A percentile compares a stretch with the other conserved stretches of the same genome.
phyloP scores from a whole-genome alignment of 2,113 vertebrate genomes.

The Piprites chloris region DNA sequence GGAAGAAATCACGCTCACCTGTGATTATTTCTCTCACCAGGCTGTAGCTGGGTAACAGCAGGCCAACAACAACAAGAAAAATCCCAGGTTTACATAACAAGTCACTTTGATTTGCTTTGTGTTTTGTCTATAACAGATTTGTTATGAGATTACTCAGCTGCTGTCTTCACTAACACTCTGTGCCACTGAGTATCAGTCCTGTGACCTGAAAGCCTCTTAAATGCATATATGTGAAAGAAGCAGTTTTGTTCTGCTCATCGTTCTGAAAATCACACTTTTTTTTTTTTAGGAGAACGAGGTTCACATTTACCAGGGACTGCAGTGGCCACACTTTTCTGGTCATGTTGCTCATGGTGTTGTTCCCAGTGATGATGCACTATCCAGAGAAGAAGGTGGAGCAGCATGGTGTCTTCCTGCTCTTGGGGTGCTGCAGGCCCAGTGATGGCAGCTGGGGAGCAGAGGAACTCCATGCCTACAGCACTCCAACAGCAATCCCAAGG shows the following conservation, averaged over 20 bases:
- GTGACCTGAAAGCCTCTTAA: background rate
- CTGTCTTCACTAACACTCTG: background rate
- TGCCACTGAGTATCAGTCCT: background rate
- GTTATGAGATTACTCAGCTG: background rate
- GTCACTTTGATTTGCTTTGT: slow-evolving; percentile 27
- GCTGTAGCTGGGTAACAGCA: slow-evolving; percentile 29
- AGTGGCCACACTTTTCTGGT: accelerated
- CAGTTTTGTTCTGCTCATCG: background rate
- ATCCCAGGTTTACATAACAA: slow-evolving; percentile 5
- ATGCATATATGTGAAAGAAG: background rate
- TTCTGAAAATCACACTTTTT: background rate
- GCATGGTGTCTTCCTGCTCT: accelerated
- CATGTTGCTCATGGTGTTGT: accelerated
- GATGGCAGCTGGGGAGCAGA: accelerated
- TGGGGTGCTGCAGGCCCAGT: accelerated
- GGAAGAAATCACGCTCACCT: background rate
- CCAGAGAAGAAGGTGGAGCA: accelerated
- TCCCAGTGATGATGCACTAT: background rate
- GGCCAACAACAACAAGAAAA: background rate
- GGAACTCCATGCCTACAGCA: accelerated
- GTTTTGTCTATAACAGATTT: background rate
- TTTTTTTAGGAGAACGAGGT: accelerated
- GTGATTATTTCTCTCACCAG: slow-evolving; percentile 1
- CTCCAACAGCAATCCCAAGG: accelerated
- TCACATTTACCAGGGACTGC: background rate